Evolutionary conservation across 2,113 vertebrate species (phyloP).

Genomic region (Sylvietta virens): DNA sequence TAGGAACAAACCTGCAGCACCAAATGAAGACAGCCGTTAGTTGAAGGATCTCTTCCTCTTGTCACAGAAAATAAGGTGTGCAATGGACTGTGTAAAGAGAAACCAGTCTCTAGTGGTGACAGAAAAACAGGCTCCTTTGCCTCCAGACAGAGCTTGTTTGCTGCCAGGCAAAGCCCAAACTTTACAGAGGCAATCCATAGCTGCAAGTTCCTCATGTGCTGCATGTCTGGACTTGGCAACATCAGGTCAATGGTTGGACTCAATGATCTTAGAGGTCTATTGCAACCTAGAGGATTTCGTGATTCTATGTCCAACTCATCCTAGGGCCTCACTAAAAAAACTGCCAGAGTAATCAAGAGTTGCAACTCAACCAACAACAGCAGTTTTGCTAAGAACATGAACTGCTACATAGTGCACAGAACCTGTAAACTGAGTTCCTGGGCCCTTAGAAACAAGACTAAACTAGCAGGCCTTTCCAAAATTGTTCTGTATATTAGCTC

Average conservation of each 20-base stretch:
- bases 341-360: background rate
- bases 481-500: background rate
- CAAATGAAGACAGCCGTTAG: background rate
- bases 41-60: background rate
- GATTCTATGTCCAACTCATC: background rate
- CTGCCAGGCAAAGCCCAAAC: background rate
- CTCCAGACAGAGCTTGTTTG: background rate
- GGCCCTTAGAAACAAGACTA: background rate
- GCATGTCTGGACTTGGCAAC: background rate
- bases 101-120: background rate
- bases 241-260: background rate
- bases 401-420: background rate
- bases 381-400: background rate
- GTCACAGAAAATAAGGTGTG: background rate
- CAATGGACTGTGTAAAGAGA: background rate
- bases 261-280: background rate
- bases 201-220: background rate
- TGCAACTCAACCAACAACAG: background rate
- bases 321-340: background rate
- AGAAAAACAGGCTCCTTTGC: background rate
- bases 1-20: background rate
- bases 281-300: background rate
- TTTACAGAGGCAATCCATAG: background rate
- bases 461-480: background rate
- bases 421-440: background rate